phyloP scores from a whole-genome alignment of 2,797 vertebrate species.

The Mionectes olivaceus region DNA sequence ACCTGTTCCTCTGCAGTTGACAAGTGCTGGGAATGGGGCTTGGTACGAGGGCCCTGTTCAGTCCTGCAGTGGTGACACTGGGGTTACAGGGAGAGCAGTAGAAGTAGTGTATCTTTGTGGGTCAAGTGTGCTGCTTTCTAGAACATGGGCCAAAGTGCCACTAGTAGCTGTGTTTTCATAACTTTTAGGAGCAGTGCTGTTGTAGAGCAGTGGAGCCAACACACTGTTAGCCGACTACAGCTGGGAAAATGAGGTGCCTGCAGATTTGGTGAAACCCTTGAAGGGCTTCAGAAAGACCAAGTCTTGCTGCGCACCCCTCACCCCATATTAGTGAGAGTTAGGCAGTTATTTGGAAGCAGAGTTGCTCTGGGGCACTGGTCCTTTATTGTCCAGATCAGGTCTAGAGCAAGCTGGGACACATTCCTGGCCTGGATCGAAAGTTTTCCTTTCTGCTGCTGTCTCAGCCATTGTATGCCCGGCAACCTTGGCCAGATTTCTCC shows the following conservation, averaged over 20 bases:
- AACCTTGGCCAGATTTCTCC: not conserved
- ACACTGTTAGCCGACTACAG: not conserved
- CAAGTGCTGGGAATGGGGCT: not conserved
- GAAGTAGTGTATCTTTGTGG: not conserved
- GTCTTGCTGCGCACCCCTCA: not conserved
- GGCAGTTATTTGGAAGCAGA: not conserved
- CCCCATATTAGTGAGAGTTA: not conserved
- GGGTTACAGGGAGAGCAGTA: not conserved
- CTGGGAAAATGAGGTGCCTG: not conserved
- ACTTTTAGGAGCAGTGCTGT: not conserved
- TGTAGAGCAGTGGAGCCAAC: not conserved
- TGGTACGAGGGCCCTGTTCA: not conserved
- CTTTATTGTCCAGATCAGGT: not conserved
- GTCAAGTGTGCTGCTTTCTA: not conserved
- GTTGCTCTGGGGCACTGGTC: not conserved
- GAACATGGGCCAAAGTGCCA: not conserved
- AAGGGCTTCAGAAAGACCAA: not conserved
- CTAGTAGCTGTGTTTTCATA: not conserved
- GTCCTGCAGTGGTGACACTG: not conserved
- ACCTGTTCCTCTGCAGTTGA: not conserved
- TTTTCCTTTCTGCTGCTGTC: not conserved
- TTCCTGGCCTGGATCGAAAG: not conserved
- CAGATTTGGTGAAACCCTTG: not conserved
- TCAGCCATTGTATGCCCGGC: rapidly evolving
- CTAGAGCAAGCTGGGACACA: not conserved